Conservation (phyloP, 2,113 vertebrate species). For the Tachysurus vachellii region DNA sequence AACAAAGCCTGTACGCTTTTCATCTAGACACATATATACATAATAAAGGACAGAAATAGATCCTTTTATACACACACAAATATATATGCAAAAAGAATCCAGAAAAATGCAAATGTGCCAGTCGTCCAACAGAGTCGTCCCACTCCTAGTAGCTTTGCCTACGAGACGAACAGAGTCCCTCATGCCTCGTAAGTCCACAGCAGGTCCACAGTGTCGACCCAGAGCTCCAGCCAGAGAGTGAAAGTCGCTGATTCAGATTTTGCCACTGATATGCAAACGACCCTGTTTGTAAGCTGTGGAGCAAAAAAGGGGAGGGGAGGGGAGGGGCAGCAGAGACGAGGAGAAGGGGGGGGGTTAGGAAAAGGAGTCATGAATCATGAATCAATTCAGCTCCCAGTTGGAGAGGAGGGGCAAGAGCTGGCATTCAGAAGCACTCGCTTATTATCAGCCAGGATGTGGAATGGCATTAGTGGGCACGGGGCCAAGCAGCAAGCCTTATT, state of each 20-base stretch:
- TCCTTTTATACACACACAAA: no score
- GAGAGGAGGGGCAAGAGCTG: constrained; percentile 14
- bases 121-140: constrained; percentile 20
- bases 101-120: constrained; percentile 39
- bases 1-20: constrained; percentile 45
- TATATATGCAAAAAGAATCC: constrained; percentile 24
- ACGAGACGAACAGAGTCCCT: constrained; percentile 41
- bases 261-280: constrained; percentile 56
- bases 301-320: neutral
- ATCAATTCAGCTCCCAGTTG: constrained; percentile 32
- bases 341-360: constrained; percentile 9
- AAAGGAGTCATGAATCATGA: constrained; percentile 20
- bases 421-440: constrained; percentile 25
- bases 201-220: constrained; percentile 47
- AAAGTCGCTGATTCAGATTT: constrained; percentile 59
- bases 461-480: constrained; percentile 44
- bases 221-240: constrained; percentile 20
- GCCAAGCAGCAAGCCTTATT: constrained; percentile 33
- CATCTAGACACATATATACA: constrained; percentile 31
- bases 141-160: constrained; percentile 34
- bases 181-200: neutral
- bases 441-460: constrained; percentile 49
- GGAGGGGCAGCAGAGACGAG: neutral
- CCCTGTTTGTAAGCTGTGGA: constrained; percentile 21
- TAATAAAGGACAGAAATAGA: neutral